A percentile compares a stretch with the other conserved stretches of the same genome.
These are phyloP conservation scores for Leptothorax acervorum DNA, from an alignment of 2,888 invertebrate species.

Conservation along the genomic window DNA sequence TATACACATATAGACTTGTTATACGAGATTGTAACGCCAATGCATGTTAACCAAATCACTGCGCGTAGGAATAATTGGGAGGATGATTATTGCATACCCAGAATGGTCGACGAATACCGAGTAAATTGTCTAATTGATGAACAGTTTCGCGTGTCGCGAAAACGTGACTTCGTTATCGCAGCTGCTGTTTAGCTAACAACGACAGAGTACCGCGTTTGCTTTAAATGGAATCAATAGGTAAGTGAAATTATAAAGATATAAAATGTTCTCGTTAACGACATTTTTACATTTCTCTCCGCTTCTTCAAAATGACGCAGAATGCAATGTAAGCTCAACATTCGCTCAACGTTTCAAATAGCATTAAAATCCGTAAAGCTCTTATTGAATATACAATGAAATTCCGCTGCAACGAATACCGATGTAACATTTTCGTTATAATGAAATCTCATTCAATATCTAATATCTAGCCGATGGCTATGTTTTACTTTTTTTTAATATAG, in stretches of 20 bases:
- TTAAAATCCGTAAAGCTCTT: slow-evolving; percentile 38
- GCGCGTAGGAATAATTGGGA: slow-evolving; percentile 31
- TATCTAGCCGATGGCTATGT: neutral
- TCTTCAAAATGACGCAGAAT: neutral
- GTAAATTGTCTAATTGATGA: slow-evolving; percentile 37
- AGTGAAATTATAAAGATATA: neutral
- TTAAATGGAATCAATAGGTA: neutral
- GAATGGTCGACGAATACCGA: slow-evolving; percentile 15
- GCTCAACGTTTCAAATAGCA: neutral
- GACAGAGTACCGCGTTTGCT: neutral
- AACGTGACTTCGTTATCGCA: slow-evolving; percentile 33
- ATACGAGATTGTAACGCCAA: neutral
- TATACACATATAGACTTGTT: neutral
- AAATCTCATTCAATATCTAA: slow-evolving; percentile 42
- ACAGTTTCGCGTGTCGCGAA: neutral
- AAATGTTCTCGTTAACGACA: slow-evolving; percentile 13
- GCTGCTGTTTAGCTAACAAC: neutral
- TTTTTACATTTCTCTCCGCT: slow-evolving; percentile 11
- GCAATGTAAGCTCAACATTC: slow-evolving; percentile 17
- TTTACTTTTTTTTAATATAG: slow-evolving; percentile 15
- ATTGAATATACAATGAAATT: slow-evolving; percentile 47
- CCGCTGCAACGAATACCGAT: slow-evolving; percentile 29
- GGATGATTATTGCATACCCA: neutral
- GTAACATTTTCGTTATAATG: slow-evolving; percentile 24
- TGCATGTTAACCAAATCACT: neutral